phyloP scores from a whole-genome alignment of 2,797 vertebrate species.

The Pristis pectinata region DNA sequence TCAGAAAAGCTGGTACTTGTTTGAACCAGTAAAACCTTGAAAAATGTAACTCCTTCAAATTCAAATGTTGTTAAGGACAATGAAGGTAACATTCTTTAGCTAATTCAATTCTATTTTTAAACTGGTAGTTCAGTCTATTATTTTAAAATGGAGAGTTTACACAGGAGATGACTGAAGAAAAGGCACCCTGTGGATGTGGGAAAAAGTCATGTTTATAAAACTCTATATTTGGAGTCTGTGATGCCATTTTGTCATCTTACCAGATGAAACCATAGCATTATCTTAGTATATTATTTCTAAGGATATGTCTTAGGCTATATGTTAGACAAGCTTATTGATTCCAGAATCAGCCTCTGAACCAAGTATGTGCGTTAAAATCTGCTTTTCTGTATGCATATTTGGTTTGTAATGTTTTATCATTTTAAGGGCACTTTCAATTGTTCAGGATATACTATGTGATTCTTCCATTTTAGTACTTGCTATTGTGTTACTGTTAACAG shows the following conservation, averaged over 20 bases:
- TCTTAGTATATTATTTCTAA: not conserved
- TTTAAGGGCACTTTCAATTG: too few relatives aligned
- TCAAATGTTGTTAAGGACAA: not conserved
- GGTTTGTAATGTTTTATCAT: not conserved
- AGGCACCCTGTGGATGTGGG: not conserved
- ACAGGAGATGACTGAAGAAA: not conserved
- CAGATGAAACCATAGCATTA: not conserved
- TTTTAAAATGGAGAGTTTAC: not conserved
- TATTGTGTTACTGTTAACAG: not conserved
- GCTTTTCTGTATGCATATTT: not conserved
- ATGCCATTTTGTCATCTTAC: not conserved
- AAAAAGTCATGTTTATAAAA: not conserved
- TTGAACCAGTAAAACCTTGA: not conserved
- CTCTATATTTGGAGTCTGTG: not conserved
- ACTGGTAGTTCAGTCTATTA: not conserved
- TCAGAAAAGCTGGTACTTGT: not conserved
- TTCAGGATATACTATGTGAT: not conserved
- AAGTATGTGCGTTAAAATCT: not conserved
- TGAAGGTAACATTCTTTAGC: not conserved
- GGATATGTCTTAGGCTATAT: not conserved
- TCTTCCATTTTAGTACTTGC: not conserved
- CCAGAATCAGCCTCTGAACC: not conserved
- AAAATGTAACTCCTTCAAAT: not conserved
- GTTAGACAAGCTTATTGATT: not conserved
- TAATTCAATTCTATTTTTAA: constrained; percentile 21